Percentiles rank a stretch among this genome's conserved stretches.
phyloP scores from a whole-genome alignment of 2,888 invertebrate genomes.

The Brachyopa scutellaris region DNA sequence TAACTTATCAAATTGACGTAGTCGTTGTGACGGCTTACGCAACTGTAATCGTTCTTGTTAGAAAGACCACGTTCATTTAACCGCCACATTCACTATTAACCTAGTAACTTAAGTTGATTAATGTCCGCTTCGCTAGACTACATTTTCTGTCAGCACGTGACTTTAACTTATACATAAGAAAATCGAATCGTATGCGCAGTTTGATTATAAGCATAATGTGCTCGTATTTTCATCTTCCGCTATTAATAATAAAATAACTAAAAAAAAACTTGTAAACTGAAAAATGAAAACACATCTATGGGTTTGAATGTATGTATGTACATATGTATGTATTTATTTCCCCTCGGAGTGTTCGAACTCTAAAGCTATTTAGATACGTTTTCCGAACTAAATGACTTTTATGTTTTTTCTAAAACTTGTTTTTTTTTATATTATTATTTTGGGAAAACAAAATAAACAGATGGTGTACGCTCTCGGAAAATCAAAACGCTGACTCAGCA shows the following conservation, averaged over 20 bases:
- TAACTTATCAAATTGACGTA: too few relatives aligned
- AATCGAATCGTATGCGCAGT: conserved; percentile 11
- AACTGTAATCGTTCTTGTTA: not conserved
- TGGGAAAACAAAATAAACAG: conserved; percentile 67
- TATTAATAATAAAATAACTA: conserved; percentile 2
- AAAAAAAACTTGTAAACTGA: too few relatives aligned
- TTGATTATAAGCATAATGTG: conserved; percentile 36
- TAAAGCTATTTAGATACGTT: conserved; percentile 20
- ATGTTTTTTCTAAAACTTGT: not conserved
- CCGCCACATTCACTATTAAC: too few relatives aligned
- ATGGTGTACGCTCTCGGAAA: conserved; percentile 52
- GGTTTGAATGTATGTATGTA: too few relatives aligned
- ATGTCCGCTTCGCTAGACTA: not conserved
- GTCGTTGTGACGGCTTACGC: not conserved
- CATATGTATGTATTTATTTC: too few relatives aligned
- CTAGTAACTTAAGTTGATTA: not conserved
- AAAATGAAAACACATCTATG: conserved; percentile 4
- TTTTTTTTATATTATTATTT: conserved; percentile 47
- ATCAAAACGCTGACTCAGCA: conserved; percentile 46
- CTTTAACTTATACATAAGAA: conserved; percentile 6
- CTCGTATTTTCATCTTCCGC: conserved; percentile 20
- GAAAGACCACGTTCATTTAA: too few relatives aligned
- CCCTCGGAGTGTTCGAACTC: not conserved
- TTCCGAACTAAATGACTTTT: not conserved
- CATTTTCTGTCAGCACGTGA: conserved; percentile 26